These are phyloP conservation scores for Ochotona princeps DNA, from an alignment of 2,113 vertebrate genomes.

Conservation along the genomic window DNA sequence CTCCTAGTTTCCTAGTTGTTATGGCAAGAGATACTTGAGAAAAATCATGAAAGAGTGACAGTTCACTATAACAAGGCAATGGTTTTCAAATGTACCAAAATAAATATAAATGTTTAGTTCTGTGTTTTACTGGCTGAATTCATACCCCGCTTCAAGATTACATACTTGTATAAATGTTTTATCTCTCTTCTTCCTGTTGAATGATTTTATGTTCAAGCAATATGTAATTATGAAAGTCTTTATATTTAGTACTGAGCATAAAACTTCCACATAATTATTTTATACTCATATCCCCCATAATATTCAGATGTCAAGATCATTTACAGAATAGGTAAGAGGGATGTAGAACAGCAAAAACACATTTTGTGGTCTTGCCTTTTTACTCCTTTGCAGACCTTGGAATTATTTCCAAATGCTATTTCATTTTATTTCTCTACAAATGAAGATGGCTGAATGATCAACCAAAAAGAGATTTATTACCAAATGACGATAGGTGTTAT, in stretches of 20 bases:
- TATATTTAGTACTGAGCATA: background rate
- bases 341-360: background rate
- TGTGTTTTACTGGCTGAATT: slow-evolving; percentile 15
- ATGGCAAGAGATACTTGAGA: background rate
- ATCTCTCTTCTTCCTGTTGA: slow-evolving; percentile 9
- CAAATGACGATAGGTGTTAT: background rate
- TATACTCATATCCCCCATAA: background rate
- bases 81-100: background rate
- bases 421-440: background rate
- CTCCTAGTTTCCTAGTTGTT: slow-evolving; percentile 27
- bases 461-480: background rate
- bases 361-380: background rate
- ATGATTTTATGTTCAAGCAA: background rate
- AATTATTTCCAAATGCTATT: slow-evolving; percentile 43
- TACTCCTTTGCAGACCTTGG: background rate
- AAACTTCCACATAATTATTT: slow-evolving; percentile 31
- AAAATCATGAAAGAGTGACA: background rate
- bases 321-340: background rate
- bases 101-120: background rate
- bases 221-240: background rate
- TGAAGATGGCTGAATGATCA: background rate
- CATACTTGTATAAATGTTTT: background rate
- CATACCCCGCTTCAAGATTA: background rate
- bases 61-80: background rate
- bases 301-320: background rate